Evolutionary conservation across 2,888 invertebrate species (phyloP), one percentile per base, ranked within the genome.

Genomic region (Zygogramma bicolorata): DNA sequence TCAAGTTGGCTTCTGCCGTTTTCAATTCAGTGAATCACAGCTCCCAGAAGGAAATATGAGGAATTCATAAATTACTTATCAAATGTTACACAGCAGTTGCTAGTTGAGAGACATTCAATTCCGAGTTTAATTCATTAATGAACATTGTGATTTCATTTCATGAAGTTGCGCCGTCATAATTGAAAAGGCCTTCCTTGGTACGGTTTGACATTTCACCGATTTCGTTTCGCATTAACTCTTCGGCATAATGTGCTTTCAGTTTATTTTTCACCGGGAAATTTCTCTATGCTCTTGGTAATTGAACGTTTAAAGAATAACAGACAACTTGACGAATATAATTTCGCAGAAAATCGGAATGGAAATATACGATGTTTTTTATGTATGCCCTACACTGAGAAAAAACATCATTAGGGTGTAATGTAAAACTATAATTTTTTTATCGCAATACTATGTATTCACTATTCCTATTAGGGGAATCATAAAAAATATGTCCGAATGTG

Each of bases 111-210:
- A 65, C 38, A 57, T 65, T 65, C 46, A 46, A 65, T 65, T 65
- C 29, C 29, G 15, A 65, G 38, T 58, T 57, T 58, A 38, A 34
- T 66, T 66, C 58, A 57, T 66, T 66, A 66, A 58, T 34, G 66
- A 66, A 58, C 58, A 66, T 34, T 66, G 29, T 46, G 34, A 66
- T 58, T 66, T 66, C 66, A 34, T 66, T 66, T 20, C 66, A 58
- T 66, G 58, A 38, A 57, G 20, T 66, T 66, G 34, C 31, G 38
- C 66, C 15, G 49, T 58, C 18, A 53, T 66, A 66, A 58, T 58
- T 66, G 66, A n/a, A 66, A 53, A 31, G 58, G 49, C 60, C 65
- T 53, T 53, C 29, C 13, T 53, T 31, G 29, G 49, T 66, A 53
- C 40, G 38, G 58, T 58, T 66, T 20, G 66, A 66, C 66, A 59